Evolutionary conservation across 2,113 vertebrate species (phyloP), one percentile per base, ranked within the genome.

Genomic region (Phylloscopus trochiloides): DNA sequence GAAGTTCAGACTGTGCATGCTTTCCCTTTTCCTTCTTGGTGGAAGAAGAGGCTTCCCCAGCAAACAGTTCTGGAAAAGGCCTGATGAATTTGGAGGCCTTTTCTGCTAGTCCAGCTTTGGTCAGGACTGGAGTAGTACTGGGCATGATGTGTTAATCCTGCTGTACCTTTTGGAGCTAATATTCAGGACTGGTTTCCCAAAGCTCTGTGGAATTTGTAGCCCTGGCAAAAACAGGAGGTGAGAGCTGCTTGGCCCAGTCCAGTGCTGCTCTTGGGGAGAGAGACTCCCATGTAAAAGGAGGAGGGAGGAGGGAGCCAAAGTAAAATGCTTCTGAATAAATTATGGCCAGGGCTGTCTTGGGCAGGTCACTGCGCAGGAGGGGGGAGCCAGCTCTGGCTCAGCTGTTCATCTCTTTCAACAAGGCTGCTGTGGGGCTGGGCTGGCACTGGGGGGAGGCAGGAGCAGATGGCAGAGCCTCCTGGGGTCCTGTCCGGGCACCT

Each of bases 361-460:
- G 65, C 68, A 74, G 81, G 85, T 90, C 34, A 54, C 2, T 36
- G 93, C 67, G 2, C 78, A 63, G 81, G 67, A 70, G 74, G n/a
- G 26, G 86, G 77, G 14, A 25, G 89, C 82, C 94, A 95, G 82
- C 85, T 57, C 88, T 38, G 78, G 90, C 85, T 96, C 82, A 93
- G 71, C 84, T 20, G 26, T 86, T 36, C 25, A 13, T 96, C 96
- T 96, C 84, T 62, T 43, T 92, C 94, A 95, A 50, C 77, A 84
- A 20, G 16, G 14, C 50, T 25, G 86, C 45, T 0, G 0, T 4
- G 11, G 29, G 43, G 88, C 24, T 3, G 12, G 65, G 8, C 57
- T 32, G 81, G 55, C 17, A 2, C 16, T 3, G 32, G n/a, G 40
- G 58, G 29, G 28, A 36, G 70, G 59, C 36, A 8, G 1, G 50